Conservation (phyloP, 2,888 invertebrate species). For the Baccha elongata region DNA sequence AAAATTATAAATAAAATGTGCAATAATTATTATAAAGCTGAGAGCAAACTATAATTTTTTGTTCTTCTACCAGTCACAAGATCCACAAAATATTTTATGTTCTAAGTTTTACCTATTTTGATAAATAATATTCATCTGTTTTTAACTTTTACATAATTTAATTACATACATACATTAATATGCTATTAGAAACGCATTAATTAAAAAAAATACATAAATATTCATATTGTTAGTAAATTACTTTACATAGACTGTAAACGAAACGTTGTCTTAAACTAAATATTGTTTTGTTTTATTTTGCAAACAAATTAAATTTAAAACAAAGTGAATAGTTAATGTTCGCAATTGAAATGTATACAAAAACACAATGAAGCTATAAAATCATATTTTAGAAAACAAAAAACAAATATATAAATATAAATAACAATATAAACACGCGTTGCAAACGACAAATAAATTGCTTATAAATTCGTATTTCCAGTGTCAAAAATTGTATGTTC, state of each 20-base stretch:
- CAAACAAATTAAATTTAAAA: constrained; percentile 41
- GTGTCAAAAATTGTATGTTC: constrained; percentile 44
- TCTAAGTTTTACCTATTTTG: constrained; percentile 32
- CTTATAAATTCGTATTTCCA: constrained; percentile 36
- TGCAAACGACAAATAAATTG: constrained; percentile 38
- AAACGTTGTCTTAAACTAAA: constrained; percentile 34
- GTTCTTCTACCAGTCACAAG: constrained; percentile 63
- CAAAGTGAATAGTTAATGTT: constrained; percentile 13
- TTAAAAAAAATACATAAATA: constrained; percentile 21
- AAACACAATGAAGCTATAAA: constrained; percentile 30
- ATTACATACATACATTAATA: constrained; percentile 32
- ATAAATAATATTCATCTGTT: constrained; percentile 9
- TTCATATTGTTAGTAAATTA: constrained; percentile 76
- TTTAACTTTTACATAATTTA: constrained; percentile 25
- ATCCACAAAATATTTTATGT: constrained; percentile 45
- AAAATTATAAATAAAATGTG: constrained; percentile 48
- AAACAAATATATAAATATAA: constrained; percentile 2
- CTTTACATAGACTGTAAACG: constrained; percentile 55
- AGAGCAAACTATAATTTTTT: constrained; percentile 43
- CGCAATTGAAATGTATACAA: constrained; percentile 21
- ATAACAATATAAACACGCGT: constrained; percentile 26
- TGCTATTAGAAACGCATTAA: constrained; percentile 56
- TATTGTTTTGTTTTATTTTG: constrained; percentile 72
- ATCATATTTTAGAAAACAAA: constrained; percentile 18
- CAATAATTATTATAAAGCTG: constrained; percentile 51